Evolutionary conservation across 2,113 vertebrate genomes (phyloP), one percentile per base, ranked within the genome.

Genomic region (Aviceda subcristata): DNA sequence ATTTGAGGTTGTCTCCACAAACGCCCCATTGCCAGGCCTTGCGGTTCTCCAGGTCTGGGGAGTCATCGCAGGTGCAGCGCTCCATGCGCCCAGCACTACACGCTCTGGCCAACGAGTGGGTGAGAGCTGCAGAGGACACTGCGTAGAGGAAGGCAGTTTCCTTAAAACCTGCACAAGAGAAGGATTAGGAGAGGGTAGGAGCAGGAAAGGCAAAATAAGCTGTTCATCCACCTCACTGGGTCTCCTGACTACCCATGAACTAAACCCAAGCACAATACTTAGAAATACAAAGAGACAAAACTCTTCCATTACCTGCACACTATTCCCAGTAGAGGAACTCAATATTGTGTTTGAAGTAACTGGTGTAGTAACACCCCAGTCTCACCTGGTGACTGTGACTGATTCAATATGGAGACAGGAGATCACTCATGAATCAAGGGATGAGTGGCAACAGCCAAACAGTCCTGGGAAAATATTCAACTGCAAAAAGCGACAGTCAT

Each of bases 1-100:
- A 99, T 88, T 99, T 99, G 94, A 99, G 98, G 98, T 99, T 99
- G 98, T 99, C 99, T 1, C 99, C 99, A 2, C 99, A 99, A 75
- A 99, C 98, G 0, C 99, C 99, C 99, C 99, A 99, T 92, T 99
- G 99, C 99, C 99, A 99, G 20, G 99, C 99, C 90, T 99, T 99
- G 46, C 99, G 98, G 93, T 99, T 99, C 97, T 99, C 99, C 97
- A 99, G 98, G 36, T 98, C 99, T 0, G 99, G 99, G 30, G 99
- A 99, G 87, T 99, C 99, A 10, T 99, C 99, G 1, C 99, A 99
- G 34, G 99, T 99, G 94, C 99, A 99, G 75, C 99, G 98, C 97
- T 99, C 99, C 99, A 99, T 99, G 34, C 99, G 99, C 22, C 99
- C 99, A 0, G 99, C 99, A 30, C 99, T 99, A 95, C 99, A 99